Base-by-base conservation (phyloP, 2,113 vertebrate species). In the Penelope pileata region DNA sequence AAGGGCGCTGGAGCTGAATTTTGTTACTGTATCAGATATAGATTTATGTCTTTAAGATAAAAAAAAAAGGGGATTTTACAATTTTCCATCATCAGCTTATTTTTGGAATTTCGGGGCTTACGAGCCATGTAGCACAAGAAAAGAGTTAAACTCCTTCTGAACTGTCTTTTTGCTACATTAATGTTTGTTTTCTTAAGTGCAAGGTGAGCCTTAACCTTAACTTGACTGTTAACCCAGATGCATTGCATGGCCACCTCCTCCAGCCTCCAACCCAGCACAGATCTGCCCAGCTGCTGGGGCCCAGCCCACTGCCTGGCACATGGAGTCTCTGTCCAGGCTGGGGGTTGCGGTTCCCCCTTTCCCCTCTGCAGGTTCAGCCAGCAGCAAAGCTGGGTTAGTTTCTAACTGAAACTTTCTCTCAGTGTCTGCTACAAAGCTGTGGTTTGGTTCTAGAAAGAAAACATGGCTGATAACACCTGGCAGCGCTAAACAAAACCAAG, bases 121-220 rank as follows among this genome's bases (percentile, higher is more conserved):
- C n/a, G 73, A 84, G 50, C 8, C 22, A 3, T 23, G 5, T 23
- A 43, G 4, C 6, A 51, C 56, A 16, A 29, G 26, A 9, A 67
- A 10, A 86, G 12, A 29, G 3, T 54, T 58, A 75, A 24, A 1
- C 0, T 43, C 4, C 32, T 11, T 74, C 29, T 74, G 23, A 60
- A 38, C 8, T 74, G 2, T 56, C 7, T 54, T 75, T 66, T 80
- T 70, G 1, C 2, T 38, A 3, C 2, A 6, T 74, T 14, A 2
- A 4, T 27, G 2, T 38, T 43, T 42, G 14, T 51, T 54, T 51
- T 68, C 24, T 36, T 23, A 70, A 86, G 12, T 59, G 29, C 12
- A 47, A 7, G 59, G 6, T 38, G 7, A 26, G 1, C n/a, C n/a
- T n/a, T n/a, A n/a, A n/a, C n/a, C n/a, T 51, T n/a, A 2, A 29